These are phyloP conservation scores for Pseudopleuronectes americanus DNA, from an alignment of 2,797 vertebrate genomes.

Conservation along the genomic window DNA sequence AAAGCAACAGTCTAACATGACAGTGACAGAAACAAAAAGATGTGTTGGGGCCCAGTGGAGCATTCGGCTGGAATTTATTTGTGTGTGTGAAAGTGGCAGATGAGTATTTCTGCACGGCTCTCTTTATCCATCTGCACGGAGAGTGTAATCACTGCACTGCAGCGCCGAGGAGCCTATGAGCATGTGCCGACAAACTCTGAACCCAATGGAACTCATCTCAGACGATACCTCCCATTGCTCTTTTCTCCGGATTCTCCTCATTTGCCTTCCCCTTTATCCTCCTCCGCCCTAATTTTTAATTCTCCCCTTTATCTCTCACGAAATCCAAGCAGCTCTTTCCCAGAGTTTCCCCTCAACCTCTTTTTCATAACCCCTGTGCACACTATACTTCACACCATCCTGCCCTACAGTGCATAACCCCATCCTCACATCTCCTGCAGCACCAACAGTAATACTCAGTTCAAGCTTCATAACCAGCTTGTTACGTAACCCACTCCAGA, in stretches of 20 bases:
- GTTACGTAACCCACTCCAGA: slow-evolving; percentile 42
- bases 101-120: slow-evolving; percentile 42
- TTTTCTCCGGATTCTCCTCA: slow-evolving; percentile 48
- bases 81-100: slow-evolving; percentile 39
- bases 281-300: slow-evolving; percentile 35
- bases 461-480: slow-evolving; percentile 21
- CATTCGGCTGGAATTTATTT: slow-evolving; percentile 19
- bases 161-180: slow-evolving; percentile 50
- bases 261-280: slow-evolving; percentile 57
- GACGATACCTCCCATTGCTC: slow-evolving; percentile 39
- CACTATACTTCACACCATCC: slow-evolving; percentile 31
- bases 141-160: slow-evolving; percentile 65
- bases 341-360: slow-evolving; percentile 1
- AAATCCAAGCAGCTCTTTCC: slow-evolving; percentile 28
- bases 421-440: slow-evolving; percentile 30
- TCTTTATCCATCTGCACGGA: slow-evolving; percentile 52
- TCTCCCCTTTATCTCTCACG: slow-evolving; percentile 21
- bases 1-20: not conserved
- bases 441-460: slow-evolving; percentile 12
- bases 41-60: slow-evolving; percentile 11
- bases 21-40: slow-evolving; percentile 5
- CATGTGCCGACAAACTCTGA: slow-evolving; percentile 56
- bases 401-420: slow-evolving; percentile 25
- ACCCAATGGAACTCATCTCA: slow-evolving; percentile 47
- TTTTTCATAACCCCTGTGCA: slow-evolving; percentile 45